Evolutionary conservation across 2,888 invertebrate genomes (phyloP), one percentile per base, ranked within the genome.

Genomic region (Halictus ligatus): DNA sequence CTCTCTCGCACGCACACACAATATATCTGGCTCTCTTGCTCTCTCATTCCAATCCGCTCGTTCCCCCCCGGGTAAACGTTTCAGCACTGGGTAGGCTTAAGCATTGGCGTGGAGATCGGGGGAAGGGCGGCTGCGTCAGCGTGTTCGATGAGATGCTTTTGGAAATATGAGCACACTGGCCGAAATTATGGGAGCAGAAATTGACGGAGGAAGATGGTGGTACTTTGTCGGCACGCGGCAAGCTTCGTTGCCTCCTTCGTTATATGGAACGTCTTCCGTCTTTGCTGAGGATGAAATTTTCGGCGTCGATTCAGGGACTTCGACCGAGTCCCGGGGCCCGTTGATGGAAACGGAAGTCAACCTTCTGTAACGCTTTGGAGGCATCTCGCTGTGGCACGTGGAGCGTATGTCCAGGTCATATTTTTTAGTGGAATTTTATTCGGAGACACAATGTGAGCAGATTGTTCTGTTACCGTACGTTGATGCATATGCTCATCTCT

Each of bases 1-100:
- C 71, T 25, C 84, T 80, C 64, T 2, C 50, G 0, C 21, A 21
- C 50, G 0, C 3, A 35, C 35, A 35, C 35, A 35, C 35, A 54
- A 21, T 21, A 21, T 54, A 21, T 54, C 50, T 54, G 2, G 21
- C 72, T 35, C 84, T 80, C 64, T 74, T 74, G 73, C 60, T 64
- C 80, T 78, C 77, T 78, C 76, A 79, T 80, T 85, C 71, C 81
- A 74, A 72, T 50, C 75, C 67, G 69, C 84, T 85, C 89, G 80
- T 78, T 85, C 83, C 88, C 86, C 86, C 64, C 83, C 85, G 85
- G 78, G 86, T 88, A 89, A 91, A 89, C 86, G 89, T 87, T 90
- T 89, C 89, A 86, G 84, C 83, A 67, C 83, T 89, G 84, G 86
- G 74, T 84, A 90, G 82, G 85, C 83, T 89, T 81, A 84, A 85